Base-by-base conservation (phyloP, 1,140 invertebrate genomes). In the Orchesella cincta region DNA sequence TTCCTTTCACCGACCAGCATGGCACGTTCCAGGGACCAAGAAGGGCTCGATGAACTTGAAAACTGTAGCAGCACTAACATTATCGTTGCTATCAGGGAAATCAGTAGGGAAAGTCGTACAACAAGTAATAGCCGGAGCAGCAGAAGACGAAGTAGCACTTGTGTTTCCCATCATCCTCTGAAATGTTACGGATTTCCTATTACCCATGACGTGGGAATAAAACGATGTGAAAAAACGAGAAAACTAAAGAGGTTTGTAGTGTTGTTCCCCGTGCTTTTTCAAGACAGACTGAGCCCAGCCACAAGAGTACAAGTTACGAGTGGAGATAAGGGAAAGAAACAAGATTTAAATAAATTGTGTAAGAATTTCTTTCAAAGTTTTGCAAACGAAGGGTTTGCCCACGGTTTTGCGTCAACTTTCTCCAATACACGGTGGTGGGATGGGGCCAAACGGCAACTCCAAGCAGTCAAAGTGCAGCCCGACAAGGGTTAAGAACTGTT, bases 401-500 rank as follows among this genome's bases (percentile, higher is more conserved):
- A n/a, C n/a, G n/a, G n/a, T n/a, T n/a, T n/a, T n/a, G n/a, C n/a
- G n/a, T n/a, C n/a, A n/a, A n/a, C n/a, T n/a, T n/a, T n/a, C n/a
- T n/a, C n/a, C n/a, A n/a, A n/a, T n/a, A n/a, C n/a, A n/a, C n/a
- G n/a, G 3, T n/a, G 12, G 62, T 67, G 62, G 62, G 62, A 67
- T 67, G 62, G 71, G 71, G 34, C 71, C 71, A 73, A 73, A 73
- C 71, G 34, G 26, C 33, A 76, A 67, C 33, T 76, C 80, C 34
- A 81, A 46, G 39, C 62, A 67, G 31, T 33, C 26, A 67, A 73
- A 82, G 70, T 84, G 81, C 36, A 80, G 76, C 23, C 71, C 76
- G 20, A 52, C 64, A 0, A 36, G 67, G 34, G 79, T 80, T 3
- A 80, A 80, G 75, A 82, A 82, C 57, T 85, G 82, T 73, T 54